Percentiles rank a stretch among this genome's conserved stretches.
These are phyloP conservation scores for Dromius quadrimaculatus DNA, from an alignment of 2,888 invertebrate species.

Conservation along the genomic window DNA sequence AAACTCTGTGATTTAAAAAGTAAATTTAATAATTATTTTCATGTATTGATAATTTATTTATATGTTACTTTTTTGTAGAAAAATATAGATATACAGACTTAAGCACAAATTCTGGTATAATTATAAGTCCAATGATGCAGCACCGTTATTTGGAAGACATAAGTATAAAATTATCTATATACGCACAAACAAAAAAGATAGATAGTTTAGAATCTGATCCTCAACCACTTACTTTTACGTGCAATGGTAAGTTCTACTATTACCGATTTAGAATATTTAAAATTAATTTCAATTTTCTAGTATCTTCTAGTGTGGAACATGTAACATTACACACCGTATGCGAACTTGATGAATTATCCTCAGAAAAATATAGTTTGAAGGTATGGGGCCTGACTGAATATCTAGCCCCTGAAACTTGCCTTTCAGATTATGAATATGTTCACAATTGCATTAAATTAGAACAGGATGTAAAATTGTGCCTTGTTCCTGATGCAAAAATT, in stretches of 20 bases:
- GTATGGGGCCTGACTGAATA: constrained; percentile 92
- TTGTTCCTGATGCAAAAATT: constrained; percentile 76
- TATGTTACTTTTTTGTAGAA: constrained; percentile 66
- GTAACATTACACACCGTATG: constrained; percentile 87
- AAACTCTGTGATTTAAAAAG: no score
- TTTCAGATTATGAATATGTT: constrained; percentile 93
- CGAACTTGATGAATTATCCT: constrained; percentile 75
- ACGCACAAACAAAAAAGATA: constrained; percentile 69
- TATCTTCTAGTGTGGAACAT: constrained; percentile 87
- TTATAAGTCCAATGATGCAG: constrained; percentile 88
- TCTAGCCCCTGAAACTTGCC: constrained; percentile 82
- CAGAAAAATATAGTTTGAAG: constrained; percentile 73
- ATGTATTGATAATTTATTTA: no score
- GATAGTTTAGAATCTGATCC: constrained; percentile 61
- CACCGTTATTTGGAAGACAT: constrained; percentile 81
- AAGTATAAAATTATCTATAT: constrained; percentile 90
- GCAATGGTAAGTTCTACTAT: constrained; percentile 79
- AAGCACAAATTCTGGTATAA: constrained; percentile 87
- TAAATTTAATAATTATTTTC: no score
- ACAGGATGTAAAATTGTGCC: constrained; percentile 81
- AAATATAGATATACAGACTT: constrained; percentile 81
- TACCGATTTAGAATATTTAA: background rate
- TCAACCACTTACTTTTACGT: constrained; percentile 87
- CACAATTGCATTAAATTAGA: constrained; percentile 94
- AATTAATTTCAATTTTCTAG: constrained; percentile 67